A percentile compares a stretch with the other conserved stretches of the same genome.
phyloP scores from a whole-genome alignment of 2,888 invertebrate species.

The Ophion obscuratus region DNA sequence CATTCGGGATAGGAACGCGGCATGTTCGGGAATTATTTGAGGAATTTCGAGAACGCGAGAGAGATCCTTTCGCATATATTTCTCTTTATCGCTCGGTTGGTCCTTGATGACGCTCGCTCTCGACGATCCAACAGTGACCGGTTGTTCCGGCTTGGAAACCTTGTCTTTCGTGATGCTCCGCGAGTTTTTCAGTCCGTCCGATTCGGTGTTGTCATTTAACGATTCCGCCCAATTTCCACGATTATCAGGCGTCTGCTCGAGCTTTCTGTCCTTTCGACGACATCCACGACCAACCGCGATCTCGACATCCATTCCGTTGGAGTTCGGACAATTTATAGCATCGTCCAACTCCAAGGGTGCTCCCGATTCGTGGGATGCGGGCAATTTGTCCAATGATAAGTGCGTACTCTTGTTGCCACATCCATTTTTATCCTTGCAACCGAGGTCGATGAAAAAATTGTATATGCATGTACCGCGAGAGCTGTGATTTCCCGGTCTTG shows the following conservation, averaged over 20 bases:
- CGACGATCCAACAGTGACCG: constrained; percentile 7
- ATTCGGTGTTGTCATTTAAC: neutral
- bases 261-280: constrained; percentile 26
- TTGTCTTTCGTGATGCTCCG: neutral
- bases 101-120: constrained; percentile 17
- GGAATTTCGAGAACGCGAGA: neutral
- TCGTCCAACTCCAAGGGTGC: neutral
- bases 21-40: neutral
- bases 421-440: constrained; percentile 63
- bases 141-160: constrained; percentile 7
- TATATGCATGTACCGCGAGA: constrained; percentile 70
- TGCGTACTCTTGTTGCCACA: constrained; percentile 49
- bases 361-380: neutral
- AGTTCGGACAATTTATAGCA: constrained; percentile 12
- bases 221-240: constrained; percentile 15
- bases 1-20: neutral
- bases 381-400: neutral
- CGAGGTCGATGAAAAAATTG: constrained; percentile 71
- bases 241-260: neutral
- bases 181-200: neutral
- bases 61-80: constrained; percentile 23
- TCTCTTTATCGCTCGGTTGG: neutral
- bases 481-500: constrained; percentile 35
- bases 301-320: constrained; percentile 43
- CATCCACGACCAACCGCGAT: constrained; percentile 42